Percentiles rank a stretch among this genome's conserved stretches.
Evolutionary conservation across 2,113 vertebrate genomes (phyloP).

Genomic region (Psittacula cyanocephala): DNA sequence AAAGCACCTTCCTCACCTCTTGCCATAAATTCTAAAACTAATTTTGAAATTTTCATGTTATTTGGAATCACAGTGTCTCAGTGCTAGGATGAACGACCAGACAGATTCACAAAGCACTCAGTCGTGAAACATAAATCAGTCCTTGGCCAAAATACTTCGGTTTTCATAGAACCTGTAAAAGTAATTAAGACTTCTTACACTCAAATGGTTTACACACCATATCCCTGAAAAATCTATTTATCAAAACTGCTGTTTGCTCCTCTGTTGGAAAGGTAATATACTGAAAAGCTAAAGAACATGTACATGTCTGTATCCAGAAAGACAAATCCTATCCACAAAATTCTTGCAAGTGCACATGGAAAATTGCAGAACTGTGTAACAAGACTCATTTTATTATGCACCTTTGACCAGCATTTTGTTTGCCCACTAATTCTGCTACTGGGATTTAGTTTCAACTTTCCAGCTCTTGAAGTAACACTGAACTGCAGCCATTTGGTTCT

Average conservation of each 20-base stretch:
- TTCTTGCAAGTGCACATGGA: neutral
- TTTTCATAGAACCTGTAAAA: neutral
- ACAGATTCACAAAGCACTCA: neutral
- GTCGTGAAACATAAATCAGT: neutral
- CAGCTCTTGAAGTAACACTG: neutral
- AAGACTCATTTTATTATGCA: neutral
- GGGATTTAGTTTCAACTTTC: constrained; percentile 31
- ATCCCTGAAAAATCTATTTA: neutral
- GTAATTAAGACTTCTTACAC: neutral
- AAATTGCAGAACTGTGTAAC: neutral
- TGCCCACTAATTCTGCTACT: neutral
- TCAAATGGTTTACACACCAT: neutral
- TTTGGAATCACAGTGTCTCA: neutral
- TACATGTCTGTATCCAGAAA: neutral
- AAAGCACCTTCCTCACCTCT: neutral
- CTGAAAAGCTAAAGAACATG: neutral
- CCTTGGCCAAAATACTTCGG: neutral
- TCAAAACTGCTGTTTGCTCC: neutral
- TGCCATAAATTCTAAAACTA: neutral
- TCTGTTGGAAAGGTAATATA: neutral
- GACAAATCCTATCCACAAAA: neutral
- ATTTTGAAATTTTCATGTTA: neutral
- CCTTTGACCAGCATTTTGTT: constrained; percentile 26
- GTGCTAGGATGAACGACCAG: neutral
- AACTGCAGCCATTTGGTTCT: constrained; percentile 46